phyloP scores from a whole-genome alignment of 2,113 vertebrate species.

The Pterocles burchelli region DNA sequence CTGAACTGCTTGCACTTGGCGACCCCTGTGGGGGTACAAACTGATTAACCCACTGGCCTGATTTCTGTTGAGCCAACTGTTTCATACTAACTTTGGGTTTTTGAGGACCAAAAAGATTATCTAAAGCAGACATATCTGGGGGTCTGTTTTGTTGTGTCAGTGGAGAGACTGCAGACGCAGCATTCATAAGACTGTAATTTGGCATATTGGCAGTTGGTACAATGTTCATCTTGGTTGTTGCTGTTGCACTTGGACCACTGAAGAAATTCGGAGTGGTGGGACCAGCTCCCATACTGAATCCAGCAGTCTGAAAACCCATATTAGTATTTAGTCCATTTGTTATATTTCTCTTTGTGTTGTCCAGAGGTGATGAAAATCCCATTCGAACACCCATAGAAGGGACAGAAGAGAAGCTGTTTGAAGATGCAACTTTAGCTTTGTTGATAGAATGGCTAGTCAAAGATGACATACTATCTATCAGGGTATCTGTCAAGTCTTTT shows the following conservation, averaged over 20 bases:
- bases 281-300: slow-evolving; percentile 79
- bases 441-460: slow-evolving; percentile 81
- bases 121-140: slow-evolving; percentile 88
- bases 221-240: slow-evolving; percentile 70
- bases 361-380: slow-evolving; percentile 75
- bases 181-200: slow-evolving; percentile 81
- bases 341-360: slow-evolving; percentile 77
- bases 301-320: slow-evolving; percentile 84
- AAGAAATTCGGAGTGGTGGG: slow-evolving; percentile 82
- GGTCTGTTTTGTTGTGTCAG: slow-evolving; percentile 77
- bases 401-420: slow-evolving; percentile 78
- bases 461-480: slow-evolving; percentile 91
- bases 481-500: slow-evolving; percentile 93
- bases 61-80: slow-evolving; percentile 87
- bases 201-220: slow-evolving; percentile 82
- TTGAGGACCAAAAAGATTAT: slow-evolving; percentile 90
- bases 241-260: slow-evolving; percentile 63
- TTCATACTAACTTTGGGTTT: slow-evolving; percentile 96
- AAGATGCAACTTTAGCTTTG: slow-evolving; percentile 77
- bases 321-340: slow-evolving; percentile 86
- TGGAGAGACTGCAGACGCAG: slow-evolving; percentile 63
- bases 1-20: slow-evolving; percentile 67
- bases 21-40: slow-evolving; percentile 80
- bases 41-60: slow-evolving; percentile 89
- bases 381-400: slow-evolving; percentile 74